A percentile compares a stretch with the other conserved stretches of the same genome.
phyloP scores from a whole-genome alignment of 2,888 invertebrate genomes.

The Coleophora flavipennella region DNA sequence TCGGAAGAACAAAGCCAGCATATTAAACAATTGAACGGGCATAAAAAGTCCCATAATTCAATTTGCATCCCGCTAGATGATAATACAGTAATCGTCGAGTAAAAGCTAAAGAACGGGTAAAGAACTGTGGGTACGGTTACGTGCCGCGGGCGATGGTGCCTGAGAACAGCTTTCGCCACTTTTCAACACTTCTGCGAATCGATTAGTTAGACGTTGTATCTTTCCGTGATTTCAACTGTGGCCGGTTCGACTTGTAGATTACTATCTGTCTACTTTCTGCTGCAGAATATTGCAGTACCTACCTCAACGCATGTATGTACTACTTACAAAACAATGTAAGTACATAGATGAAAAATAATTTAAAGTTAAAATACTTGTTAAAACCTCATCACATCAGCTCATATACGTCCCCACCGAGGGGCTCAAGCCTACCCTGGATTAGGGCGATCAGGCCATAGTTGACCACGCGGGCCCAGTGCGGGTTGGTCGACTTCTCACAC shows the following conservation, averaged over 20 bases:
- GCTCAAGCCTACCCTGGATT: too few relatives aligned
- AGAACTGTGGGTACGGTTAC: slow-evolving; percentile 49
- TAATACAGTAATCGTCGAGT: slow-evolving; percentile 51
- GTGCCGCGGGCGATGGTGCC: slow-evolving; percentile 43
- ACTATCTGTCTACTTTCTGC: slow-evolving; percentile 1
- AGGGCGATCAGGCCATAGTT: too few relatives aligned
- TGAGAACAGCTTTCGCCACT: slow-evolving; percentile 67
- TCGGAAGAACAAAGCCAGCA: slow-evolving; percentile 59
- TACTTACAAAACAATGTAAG: too few relatives aligned
- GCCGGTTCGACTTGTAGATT: slow-evolving; percentile 17
- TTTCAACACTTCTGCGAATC: slow-evolving; percentile 68
- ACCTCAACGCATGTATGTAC: too few relatives aligned
- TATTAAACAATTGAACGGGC: slow-evolving; percentile 61
- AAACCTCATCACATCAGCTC: too few relatives aligned
- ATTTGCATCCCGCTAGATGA: slow-evolving; percentile 70
- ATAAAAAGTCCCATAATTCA: slow-evolving; percentile 72
- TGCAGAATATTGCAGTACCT: too few relatives aligned
- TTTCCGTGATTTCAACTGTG: slow-evolving; percentile 42
- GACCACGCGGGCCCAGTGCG: too few relatives aligned
- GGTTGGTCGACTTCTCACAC: too few relatives aligned
- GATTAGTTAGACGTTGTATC: slow-evolving; percentile 58
- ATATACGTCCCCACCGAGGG: too few relatives aligned
- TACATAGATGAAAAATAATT: too few relatives aligned
- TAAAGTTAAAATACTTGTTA: too few relatives aligned
- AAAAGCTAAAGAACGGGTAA: slow-evolving; percentile 13